Base-by-base conservation (phyloP, 64 coral and sea anemone species). In the Dendronephthya gigantea region DNA sequence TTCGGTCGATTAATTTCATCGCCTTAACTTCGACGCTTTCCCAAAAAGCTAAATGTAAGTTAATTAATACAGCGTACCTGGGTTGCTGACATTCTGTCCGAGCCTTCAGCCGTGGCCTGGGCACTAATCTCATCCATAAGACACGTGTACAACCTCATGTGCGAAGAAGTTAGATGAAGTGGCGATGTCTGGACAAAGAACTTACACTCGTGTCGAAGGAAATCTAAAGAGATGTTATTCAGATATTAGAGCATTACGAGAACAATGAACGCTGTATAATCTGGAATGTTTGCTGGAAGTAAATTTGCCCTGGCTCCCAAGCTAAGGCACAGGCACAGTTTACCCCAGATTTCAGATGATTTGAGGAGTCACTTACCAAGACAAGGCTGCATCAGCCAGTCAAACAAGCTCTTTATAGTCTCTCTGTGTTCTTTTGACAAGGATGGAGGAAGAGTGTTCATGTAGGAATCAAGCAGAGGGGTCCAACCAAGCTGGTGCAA, bases 401-500 rank as follows among this genome's bases (percentile, higher is more conserved):
- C 72, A 52, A 98, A 98, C 84, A 98, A 65, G 0, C 83, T 74
- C n/a, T 84, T 84, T 39, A 98, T 92, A 36, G 90, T 91, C 28
- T 98, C 92, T 68, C 59, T 86, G n/a, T 98, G 92, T 74, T 93
- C 89, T 19, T 91, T 93, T 30, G 75, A 89, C 35, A 98, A 83
- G 14, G 81, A 82, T 81, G 58, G 83, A 29, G 95, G 90, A 39
- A 98, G 83, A 13, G 89, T 98, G 84, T 98, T 98, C 92, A 98
- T 91, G 68, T 98, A 98, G 22, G 95, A 98, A 81, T 98, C 95
- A 81, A 98, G 86, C 82, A 98, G 81, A 35, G 95, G 95, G 15
- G 88, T 88, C 95, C 95, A 98, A 1, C 95, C 92, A 84, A 98
- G 90, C 89, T 90, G 23, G 40, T 47, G 1, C 23, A 40, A 90